phyloP scores from a whole-genome alignment of 2,888 invertebrate species.

The Tetramorium bicarinatum region DNA sequence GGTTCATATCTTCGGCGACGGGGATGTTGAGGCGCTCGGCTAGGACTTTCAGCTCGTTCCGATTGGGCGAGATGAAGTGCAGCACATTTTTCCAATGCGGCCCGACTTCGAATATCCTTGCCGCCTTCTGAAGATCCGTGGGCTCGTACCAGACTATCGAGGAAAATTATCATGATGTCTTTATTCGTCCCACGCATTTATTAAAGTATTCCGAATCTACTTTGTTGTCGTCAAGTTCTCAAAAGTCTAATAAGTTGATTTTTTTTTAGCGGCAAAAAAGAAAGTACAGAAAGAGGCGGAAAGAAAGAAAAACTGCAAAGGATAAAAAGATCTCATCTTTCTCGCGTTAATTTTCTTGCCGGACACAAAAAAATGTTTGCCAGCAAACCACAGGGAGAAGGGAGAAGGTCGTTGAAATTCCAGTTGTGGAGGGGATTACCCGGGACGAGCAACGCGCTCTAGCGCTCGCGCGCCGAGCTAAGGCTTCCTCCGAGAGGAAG shows the following conservation, averaged over 20 bases:
- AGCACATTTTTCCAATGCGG: conserved; percentile 86
- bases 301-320: not conserved
- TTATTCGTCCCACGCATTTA: not conserved
- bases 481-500: not conserved
- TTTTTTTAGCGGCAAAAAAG: not conserved
- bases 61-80: conserved; percentile 92
- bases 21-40: conserved; percentile 87
- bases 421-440: not conserved
- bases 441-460: conserved; percentile 29
- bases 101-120: conserved; percentile 89
- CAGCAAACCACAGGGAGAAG: too few species aligned
- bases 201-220: not conserved
- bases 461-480: not conserved
- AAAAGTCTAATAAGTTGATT: not conserved
- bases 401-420: not conserved
- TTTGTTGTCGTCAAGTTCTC: not conserved
- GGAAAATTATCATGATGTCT: conserved; percentile 71
- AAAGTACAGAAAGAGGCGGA: not conserved
- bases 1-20: conserved; percentile 60
- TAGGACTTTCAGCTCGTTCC: conserved; percentile 92
- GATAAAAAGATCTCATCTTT: not conserved
- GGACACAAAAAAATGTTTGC: not conserved
- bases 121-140: conserved; percentile 93
- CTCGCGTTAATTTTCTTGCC: not conserved
- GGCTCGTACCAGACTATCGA: conserved; percentile 96